Evolutionary conservation across 2,113 vertebrate genomes (phyloP), one percentile per base, ranked within the genome.

Genomic region (Antechinus stuartii): DNA sequence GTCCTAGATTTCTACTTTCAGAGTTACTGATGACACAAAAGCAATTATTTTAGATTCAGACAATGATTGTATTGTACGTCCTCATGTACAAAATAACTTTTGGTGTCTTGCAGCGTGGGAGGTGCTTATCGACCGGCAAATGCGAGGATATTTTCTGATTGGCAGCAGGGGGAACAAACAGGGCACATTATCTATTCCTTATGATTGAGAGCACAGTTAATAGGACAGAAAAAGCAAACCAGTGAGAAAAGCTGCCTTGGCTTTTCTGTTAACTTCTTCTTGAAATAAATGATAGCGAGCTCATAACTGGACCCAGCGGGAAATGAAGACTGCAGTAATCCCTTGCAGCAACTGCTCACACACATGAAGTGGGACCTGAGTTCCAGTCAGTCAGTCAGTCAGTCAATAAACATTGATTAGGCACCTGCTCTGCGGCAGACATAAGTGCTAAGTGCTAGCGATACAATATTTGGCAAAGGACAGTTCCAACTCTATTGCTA

Each of bases 1-100:
- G 14, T 26, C 8, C 0, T 1, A 0, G 1, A 0, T 35, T 91
- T 84, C 89, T 53, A 14, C 2, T 0, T 27, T 11, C 89, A 7
- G 12, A 2, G 30, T 4, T 26, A 35, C 26, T 0, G 92, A 56
- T 90, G 94, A 90, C 49, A 19, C 0, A 35, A 89, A 61, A 61
- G 93, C 47, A 91, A 53, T 16, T 7, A 35, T 52, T 49, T 94
- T 47, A 52, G 90, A 57, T 46, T 42, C 47, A 1, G 93, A 94
- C 9, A 14, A 19, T 2, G 90, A 22, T 76, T 42, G 61, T 19
- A 3, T 68, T 9, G 2, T 22, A 14, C 26, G n/a, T 49, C 25
- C 49, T 49, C 49, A 49, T 49, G 49, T 49, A 49, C 5, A 49
- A 49, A 49, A 49, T 49, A 49, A 49, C 49, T 49, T 49, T 49